A percentile compares a stretch with the other conserved stretches of the same genome.
Evolutionary conservation across 2,888 invertebrate species (phyloP).

Genomic region (Lomographa bimaculata): DNA sequence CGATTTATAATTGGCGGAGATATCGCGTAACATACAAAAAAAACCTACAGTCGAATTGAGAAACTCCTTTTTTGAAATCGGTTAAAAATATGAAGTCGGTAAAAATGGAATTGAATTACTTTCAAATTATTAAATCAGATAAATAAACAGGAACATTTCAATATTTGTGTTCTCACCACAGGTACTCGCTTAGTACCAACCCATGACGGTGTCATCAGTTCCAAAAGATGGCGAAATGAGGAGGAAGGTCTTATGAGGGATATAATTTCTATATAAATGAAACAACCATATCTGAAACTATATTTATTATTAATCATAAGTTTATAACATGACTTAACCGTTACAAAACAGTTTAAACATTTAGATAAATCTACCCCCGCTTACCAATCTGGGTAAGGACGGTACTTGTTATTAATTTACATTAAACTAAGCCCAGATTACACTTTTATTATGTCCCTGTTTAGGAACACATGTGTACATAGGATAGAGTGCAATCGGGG

Average conservation of each 20-base stretch:
- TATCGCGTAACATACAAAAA: too few relatives aligned
- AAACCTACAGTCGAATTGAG: too few relatives aligned
- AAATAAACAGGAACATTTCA: too few relatives aligned
- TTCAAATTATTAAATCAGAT: too few relatives aligned
- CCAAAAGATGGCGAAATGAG: too few relatives aligned
- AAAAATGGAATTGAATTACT: too few relatives aligned
- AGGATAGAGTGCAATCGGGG: conserved; percentile 3
- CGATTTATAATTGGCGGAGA: too few relatives aligned
- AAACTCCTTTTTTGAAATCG: too few relatives aligned
- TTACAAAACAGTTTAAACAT: conserved; percentile 80
- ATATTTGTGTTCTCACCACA: too few relatives aligned
- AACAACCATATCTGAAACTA: conserved; percentile 65
- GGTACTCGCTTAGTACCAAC: too few relatives aligned
- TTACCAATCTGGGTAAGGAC: conserved; percentile 80
- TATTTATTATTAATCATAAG: conserved; percentile 81
- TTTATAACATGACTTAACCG: conserved; percentile 82
- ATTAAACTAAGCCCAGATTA: conserved; percentile 78
- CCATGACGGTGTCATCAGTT: too few relatives aligned
- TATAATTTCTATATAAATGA: conserved; percentile 33
- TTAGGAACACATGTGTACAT: conserved; percentile 22
- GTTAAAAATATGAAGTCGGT: too few relatives aligned
- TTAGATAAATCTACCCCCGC: conserved; percentile 74
- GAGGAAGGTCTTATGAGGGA: not conserved
- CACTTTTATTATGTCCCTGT: conserved; percentile 24
- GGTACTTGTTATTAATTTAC: conserved; percentile 76